Percentiles rank a stretch among this genome's conserved stretches.
Conservation (phyloP, 2,888 invertebrate genomes). For the Tipula confusa region DNA sequence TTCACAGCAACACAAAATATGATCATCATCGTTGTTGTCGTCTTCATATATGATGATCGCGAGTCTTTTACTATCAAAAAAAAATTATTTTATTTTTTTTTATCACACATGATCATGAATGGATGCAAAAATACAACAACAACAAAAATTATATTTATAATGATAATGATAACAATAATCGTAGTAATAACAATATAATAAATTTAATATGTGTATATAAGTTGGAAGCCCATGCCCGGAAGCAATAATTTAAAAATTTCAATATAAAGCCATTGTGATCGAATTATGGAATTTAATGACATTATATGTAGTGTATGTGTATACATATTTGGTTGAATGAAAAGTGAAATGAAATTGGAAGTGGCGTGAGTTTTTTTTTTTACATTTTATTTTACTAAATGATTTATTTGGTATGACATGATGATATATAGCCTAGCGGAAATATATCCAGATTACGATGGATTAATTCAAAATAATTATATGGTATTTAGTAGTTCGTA, state of each 20-base stretch:
- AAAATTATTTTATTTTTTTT: not conserved
- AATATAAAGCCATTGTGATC: slow-evolving; percentile 37
- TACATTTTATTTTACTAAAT: not conserved
- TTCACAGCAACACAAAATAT: slow-evolving; percentile 3
- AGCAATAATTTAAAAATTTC: slow-evolving; percentile 34
- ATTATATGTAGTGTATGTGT: slow-evolving; percentile 34
- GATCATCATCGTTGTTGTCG: not conserved
- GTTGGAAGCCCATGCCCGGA: slow-evolving; percentile 31
- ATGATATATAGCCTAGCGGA: not conserved
- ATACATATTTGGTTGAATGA: not conserved
- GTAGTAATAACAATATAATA: slow-evolving; percentile 20
- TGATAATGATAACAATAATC: slow-evolving; percentile 7
- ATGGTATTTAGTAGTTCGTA: slow-evolving; percentile 3
- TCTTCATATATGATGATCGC: not conserved
- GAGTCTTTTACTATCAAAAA: not conserved
- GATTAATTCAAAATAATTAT: slow-evolving; percentile 6
- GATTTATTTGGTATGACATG: slow-evolving; percentile 20
- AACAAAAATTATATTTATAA: not conserved
- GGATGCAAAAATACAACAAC: not conserved
- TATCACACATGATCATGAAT: slow-evolving; percentile 25
- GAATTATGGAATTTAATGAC: slow-evolving; percentile 34
- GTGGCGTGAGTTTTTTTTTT: not conserved
- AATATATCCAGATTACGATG: slow-evolving; percentile 3
- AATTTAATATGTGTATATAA: not conserved
- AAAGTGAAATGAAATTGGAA: slow-evolving; percentile 21